Evolutionary conservation across 92 coral and sea anemone genomes (phyloP), one percentile per base, ranked within the genome.

Genomic region (Parazoanthus atlanticus): DNA sequence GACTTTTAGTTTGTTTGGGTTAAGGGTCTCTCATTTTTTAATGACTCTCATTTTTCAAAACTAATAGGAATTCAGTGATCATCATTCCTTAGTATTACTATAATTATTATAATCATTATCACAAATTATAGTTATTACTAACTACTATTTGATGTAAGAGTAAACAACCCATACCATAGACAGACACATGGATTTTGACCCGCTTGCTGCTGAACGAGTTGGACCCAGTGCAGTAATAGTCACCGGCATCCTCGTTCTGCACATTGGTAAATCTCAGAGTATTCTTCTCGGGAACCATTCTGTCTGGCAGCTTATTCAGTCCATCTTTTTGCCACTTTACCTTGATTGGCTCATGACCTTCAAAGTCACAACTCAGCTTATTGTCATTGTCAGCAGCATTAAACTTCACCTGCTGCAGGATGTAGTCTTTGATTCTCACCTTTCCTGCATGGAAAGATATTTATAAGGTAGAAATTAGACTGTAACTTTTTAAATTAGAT

Each of bases 171-270:
- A 91, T 89, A 95, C 99, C 93, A 85, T 8, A 94, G 38, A 97
- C 96, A 78, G 95, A 80, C 25, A 97, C 78, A 40, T 88, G 89
- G 36, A 97, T 91, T 9, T 88, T 88, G 32, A 52, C 80, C 0
- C 90, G 79, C 28, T 36, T 76, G 34, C 17, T 80, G 91, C 99
- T 97, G 79, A 97, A 95, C 0, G 65, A 23, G 58, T 97, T 97
- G 41, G 54, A 80, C 23, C 95, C 98, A 82, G 90, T 93, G 67
- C 99, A 97, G n/a, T 85, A 69, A 85, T 97, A 97, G 4, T 79
- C 79, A 5, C 98, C 99, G 15, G 64, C 92, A 70, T 97, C 99
- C 2, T 47, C 58, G 89, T 85, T 81, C 77, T 91, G 78, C 21
- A 92, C 70, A 1, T 88, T 76, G 5, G 77, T 10, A 56, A 97